These are phyloP conservation scores for Gorilla gorilla DNA, from an alignment of 2,113 vertebrate species.

Conservation along the genomic window DNA sequence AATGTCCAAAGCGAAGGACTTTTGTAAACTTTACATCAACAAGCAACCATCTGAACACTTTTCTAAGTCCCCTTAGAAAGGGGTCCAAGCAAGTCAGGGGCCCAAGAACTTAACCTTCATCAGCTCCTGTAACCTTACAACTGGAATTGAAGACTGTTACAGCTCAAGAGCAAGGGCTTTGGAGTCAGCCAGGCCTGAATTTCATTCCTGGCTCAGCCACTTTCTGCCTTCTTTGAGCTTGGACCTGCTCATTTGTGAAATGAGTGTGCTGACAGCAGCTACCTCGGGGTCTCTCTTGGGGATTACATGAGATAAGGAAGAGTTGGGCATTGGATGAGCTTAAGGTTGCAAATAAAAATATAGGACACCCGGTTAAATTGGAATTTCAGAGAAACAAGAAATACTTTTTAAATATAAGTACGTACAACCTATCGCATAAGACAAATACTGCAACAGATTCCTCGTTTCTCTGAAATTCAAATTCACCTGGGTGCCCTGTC, in stretches of 20 bases:
- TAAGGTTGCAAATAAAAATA: background rate
- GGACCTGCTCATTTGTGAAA: background rate
- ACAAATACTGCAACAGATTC: background rate
- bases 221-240: background rate
- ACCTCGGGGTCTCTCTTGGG: background rate
- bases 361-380: background rate
- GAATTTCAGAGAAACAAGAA: background rate
- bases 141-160: background rate
- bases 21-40: background rate
- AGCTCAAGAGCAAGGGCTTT: background rate
- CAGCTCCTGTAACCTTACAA: background rate
- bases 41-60: background rate
- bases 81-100: background rate
- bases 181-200: background rate
- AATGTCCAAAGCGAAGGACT: background rate
- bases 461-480: background rate
- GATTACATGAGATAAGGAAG: background rate
- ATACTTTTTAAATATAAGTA: background rate
- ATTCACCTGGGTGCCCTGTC: background rate
- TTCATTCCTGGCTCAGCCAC: background rate
- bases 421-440: background rate
- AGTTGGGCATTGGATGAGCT: background rate
- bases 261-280: background rate
- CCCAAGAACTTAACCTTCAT: background rate
- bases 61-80: background rate